Evolutionary conservation across 35 echinoderm and acorn worm species (phyloP), one percentile per base, ranked within the genome.

Genomic region (Acanthaster planci): DNA sequence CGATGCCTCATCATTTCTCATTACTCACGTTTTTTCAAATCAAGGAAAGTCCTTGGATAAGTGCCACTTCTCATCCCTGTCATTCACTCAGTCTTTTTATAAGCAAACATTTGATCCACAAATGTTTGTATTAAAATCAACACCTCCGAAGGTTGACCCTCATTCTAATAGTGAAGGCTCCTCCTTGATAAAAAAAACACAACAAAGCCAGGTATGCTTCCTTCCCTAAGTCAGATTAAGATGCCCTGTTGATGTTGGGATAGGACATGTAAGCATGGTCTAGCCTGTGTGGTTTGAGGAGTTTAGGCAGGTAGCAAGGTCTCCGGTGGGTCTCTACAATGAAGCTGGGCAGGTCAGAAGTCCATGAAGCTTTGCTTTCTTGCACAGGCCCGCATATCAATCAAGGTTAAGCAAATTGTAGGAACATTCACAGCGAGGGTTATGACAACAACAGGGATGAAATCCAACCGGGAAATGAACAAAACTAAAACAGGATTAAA

Each of bases 91-190:
- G 56, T 26, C 26, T 26, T 72, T 10, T 72, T 72, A 47, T 47
- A 72, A 72, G 21, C 64, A 72, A 72, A 72, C 64, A 72, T 34
- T 72, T 27, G 64, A 72, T 72, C 64, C 64, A 26, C 34, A 19
- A 72, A 72, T 72, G 64, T 72, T 72, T 72, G 64, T 72, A 72
- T 72, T 72, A 72, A 72, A 72, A 19, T 72, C 64, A 72, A 26
- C 64, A 72, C 18, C 19, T 34, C 64, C 26, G 19, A 72, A 72
- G 64, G 64, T 15, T 72, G 64, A 26, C 64, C 64, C 26, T 72
- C 21, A 29, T n/a, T 72, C 34, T 26, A 72, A 72, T 26, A 72
- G 30, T 72, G 34, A 68, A 29, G 23, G 42, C 4, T 47, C 12
- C 42, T 47, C 42, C 12, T 12, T 6, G 42, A 4, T 12, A 47